Evolutionary conservation across 2,113 vertebrate species (phyloP).

Genomic region (Gambusia affinis): DNA sequence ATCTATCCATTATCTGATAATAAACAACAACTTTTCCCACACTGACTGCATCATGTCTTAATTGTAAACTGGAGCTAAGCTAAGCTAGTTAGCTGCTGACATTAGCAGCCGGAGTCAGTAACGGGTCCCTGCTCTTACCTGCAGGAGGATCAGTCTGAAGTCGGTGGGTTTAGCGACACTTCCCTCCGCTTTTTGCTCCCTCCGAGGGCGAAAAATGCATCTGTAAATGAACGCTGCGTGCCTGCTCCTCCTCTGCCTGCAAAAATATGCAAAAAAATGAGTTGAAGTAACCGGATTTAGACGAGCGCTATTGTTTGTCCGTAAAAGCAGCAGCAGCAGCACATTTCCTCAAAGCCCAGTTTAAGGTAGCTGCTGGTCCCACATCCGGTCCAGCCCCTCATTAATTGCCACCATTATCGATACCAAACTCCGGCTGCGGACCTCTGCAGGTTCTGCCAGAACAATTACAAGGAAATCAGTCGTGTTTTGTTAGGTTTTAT

Average conservation of each 20-base stretch:
- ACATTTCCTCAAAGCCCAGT: slow-evolving; percentile 61
- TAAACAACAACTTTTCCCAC: background rate
- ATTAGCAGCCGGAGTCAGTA: slow-evolving; percentile 33
- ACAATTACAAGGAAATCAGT: background rate
- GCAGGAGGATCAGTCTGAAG: slow-evolving; percentile 30
- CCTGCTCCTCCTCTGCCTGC: background rate
- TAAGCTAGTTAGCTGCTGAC: slow-evolving; percentile 51
- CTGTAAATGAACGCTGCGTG: background rate
- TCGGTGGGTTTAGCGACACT: background rate
- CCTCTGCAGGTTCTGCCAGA: background rate
- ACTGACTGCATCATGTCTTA: background rate
- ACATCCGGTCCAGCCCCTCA: slow-evolving; percentile 70
- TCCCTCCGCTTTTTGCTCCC: background rate
- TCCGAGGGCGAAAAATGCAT: background rate
- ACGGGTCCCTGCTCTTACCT: slow-evolving; percentile 53
- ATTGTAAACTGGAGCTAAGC: background rate
- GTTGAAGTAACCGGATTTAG: slow-evolving; percentile 32
- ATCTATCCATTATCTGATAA: background rate
- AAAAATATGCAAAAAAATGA: slow-evolving; percentile 26
- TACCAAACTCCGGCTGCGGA: background rate
- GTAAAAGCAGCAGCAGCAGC: slow-evolving; percentile 62
- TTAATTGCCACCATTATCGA: background rate
- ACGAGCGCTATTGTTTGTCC: slow-evolving; percentile 67
- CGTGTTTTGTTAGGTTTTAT: too few relatives aligned
- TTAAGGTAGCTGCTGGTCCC: slow-evolving; percentile 38